phyloP scores from a whole-genome alignment of 2,888 invertebrate genomes.

The Chymomyza caudatula region DNA sequence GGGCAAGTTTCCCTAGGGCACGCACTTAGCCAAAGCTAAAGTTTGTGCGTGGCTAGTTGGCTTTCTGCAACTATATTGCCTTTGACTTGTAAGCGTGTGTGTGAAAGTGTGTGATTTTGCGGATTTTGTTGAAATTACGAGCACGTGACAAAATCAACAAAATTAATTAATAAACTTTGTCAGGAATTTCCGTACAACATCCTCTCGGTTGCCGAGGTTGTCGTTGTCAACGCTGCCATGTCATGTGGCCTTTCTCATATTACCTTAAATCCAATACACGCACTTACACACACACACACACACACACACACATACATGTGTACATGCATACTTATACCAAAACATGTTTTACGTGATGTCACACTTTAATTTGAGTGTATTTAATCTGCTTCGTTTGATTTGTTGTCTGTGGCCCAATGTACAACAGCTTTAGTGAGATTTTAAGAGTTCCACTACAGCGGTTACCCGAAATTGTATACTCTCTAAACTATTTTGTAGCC shows the following conservation, averaged over 20 bases:
- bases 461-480: neutral
- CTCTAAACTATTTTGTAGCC: neutral
- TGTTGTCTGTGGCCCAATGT: neutral
- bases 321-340: neutral
- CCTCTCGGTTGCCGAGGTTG: neutral
- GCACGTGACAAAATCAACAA: slow-evolving; percentile 72
- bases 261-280: slow-evolving; percentile 24
- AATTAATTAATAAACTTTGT: slow-evolving; percentile 71
- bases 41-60: slow-evolving; percentile 1
- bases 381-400: neutral
- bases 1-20: neutral
- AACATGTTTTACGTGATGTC: neutral
- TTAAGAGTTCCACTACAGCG: neutral
- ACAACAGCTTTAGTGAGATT: neutral
- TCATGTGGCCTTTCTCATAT: slow-evolving; percentile 63
- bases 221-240: slow-evolving; percentile 36
- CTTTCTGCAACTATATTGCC: slow-evolving; percentile 57
- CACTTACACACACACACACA: neutral
- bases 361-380: neutral
- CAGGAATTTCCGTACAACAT: slow-evolving; percentile 52
- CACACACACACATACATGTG: neutral
- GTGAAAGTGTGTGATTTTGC: slow-evolving; percentile 53
- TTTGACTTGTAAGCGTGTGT: slow-evolving; percentile 32
- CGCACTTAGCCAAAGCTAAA: neutral
- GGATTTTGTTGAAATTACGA: slow-evolving; percentile 61